A percentile compares a stretch with the other conserved stretches of the same genome.
phyloP scores from a whole-genome alignment of 2,888 invertebrate species.

The Campoplex nolae region DNA sequence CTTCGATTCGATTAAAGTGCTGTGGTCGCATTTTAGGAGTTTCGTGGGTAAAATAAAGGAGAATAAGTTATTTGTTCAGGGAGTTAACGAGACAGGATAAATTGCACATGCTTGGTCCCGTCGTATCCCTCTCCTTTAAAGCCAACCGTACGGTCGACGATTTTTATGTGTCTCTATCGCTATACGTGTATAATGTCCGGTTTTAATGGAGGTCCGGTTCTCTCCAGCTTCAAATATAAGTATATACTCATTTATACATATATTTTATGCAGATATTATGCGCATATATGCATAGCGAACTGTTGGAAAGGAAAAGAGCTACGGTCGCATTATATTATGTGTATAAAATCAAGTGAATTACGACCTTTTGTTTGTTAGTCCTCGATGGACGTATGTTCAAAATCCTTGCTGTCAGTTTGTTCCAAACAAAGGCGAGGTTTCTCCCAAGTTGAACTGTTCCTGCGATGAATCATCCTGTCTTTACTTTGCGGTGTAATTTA shows the following conservation, averaged over 20 bases:
- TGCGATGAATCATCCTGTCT: slow-evolving; percentile 59
- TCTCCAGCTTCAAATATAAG: not conserved
- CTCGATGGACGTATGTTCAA: slow-evolving; percentile 6
- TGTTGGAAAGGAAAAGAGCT: not conserved
- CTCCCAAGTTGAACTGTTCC: slow-evolving; percentile 37
- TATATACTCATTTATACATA: not conserved
- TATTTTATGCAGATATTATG: slow-evolving; percentile 26
- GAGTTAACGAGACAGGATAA: slow-evolving; percentile 31
- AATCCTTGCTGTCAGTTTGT: slow-evolving; percentile 40
- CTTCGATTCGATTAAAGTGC: not conserved
- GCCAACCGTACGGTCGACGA: not conserved
- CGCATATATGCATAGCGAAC: not conserved
- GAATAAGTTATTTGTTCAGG: slow-evolving; percentile 27
- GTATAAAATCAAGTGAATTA: slow-evolving; percentile 26
- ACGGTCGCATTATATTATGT: not conserved
- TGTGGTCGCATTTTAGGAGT: slow-evolving; percentile 6
- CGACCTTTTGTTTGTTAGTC: slow-evolving; percentile 8
- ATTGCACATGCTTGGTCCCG: slow-evolving; percentile 4
- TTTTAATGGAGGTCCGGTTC: slow-evolving; percentile 51
- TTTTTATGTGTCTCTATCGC: slow-evolving; percentile 27
- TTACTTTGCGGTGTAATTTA: slow-evolving; percentile 65
- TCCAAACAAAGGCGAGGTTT: slow-evolving; percentile 61
- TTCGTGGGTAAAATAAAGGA: not conserved
- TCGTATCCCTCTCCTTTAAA: slow-evolving; percentile 9
- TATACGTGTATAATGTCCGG: slow-evolving; percentile 24